Evolutionary conservation across 2,797 vertebrate genomes (phyloP).

Genomic region (Danio tinwini): DNA sequence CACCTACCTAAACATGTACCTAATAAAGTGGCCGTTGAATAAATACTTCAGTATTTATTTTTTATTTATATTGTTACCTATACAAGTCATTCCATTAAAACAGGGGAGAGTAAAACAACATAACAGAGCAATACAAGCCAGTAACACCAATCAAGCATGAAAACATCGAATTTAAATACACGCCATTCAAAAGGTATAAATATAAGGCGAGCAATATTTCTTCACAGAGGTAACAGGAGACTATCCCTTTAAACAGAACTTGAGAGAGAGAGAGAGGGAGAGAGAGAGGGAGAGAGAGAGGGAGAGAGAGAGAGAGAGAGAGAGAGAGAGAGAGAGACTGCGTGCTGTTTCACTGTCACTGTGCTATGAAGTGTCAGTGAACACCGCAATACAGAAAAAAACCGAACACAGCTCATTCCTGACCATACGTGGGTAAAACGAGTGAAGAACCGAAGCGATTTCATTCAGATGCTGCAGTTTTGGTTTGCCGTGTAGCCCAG

Average conservation of each 20-base stretch:
- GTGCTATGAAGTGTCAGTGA: conserved; percentile 52
- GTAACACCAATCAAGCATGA: not conserved
- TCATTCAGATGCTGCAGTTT: not conserved
- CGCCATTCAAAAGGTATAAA: not conserved
- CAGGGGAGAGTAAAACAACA: not conserved
- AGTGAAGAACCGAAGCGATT: not conserved
- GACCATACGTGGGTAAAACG: too few relatives aligned
- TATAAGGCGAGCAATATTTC: too few relatives aligned
- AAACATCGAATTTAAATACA: not conserved
- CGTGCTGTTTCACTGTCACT: conserved; percentile 37
- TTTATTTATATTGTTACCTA: too few relatives aligned
- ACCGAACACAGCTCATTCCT: too few relatives aligned
- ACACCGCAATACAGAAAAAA: conserved; percentile 32
- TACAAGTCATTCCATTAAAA: not conserved
- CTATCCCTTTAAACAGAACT: conserved; percentile 70
- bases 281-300: conserved; percentile 6
- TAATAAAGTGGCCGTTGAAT: too few relatives aligned
- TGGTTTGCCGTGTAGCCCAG: not conserved
- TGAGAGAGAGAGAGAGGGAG: conserved; percentile 41
- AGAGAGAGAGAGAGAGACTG: conserved; percentile 1
- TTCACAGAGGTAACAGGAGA: not conserved
- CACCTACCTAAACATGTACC: too few relatives aligned
- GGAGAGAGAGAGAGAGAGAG: conserved; percentile 22
- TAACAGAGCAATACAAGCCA: not conserved
- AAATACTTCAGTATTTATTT: too few relatives aligned